A percentile compares a stretch with the other conserved stretches of the same genome.
phyloP scores from a whole-genome alignment of 2,797 vertebrate genomes.

The Petrocephalus schoutedeni region DNA sequence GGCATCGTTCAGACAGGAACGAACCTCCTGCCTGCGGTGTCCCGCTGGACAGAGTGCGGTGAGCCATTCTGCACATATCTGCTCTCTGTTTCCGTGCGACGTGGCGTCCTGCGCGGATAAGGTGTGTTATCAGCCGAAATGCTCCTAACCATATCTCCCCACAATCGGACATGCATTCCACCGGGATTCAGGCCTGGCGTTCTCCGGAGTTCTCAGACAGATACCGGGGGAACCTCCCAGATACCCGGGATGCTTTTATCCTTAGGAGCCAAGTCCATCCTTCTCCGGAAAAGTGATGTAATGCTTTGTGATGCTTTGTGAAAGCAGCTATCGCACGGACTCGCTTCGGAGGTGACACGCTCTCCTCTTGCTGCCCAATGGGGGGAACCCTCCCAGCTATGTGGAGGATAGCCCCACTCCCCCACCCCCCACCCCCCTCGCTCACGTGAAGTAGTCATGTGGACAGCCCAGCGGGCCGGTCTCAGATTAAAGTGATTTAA shows the following conservation, averaged over 20 bases:
- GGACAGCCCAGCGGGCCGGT: not conserved
- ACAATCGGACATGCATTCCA: not conserved
- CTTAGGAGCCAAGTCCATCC: constrained; percentile 36
- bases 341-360: not conserved
- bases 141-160: not conserved
- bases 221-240: constrained; percentile 30
- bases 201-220: constrained; percentile 46
- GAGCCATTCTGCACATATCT: not conserved
- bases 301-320: constrained; percentile 26
- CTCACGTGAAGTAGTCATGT: not conserved
- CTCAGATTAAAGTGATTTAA: not conserved
- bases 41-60: not conserved
- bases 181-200: not conserved
- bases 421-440: not conserved
- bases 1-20: not conserved
- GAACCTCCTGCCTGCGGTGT: not conserved
- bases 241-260: constrained; percentile 41
- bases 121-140: not conserved
- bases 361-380: not conserved
- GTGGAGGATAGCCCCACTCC: not conserved
- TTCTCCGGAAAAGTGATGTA: constrained; percentile 44
- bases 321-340: constrained; percentile 10
- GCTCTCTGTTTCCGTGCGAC: constrained; percentile 10
- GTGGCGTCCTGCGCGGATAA: not conserved
- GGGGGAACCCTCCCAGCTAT: not conserved